Base-by-base conservation (phyloP, 2,888 invertebrate species). In the Coelogynopora nodosa region DNA sequence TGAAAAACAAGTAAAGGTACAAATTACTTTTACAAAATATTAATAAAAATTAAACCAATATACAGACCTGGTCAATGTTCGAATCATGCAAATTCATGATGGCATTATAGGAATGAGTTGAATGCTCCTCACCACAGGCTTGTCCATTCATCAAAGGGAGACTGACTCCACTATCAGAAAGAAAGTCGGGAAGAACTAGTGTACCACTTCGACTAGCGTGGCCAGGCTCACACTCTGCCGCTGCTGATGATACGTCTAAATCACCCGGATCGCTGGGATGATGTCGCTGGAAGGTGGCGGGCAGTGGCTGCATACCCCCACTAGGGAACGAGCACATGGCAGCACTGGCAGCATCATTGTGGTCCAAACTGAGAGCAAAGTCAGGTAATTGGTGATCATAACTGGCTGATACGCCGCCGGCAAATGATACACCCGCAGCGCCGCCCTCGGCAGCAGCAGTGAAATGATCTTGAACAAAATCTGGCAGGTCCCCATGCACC, bases 401-500 rank as follows among this genome's bases (percentile, higher is more conserved):
- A 26, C 27, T 74, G 23, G 23, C 27, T 26, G 74, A 74, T 23
- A 26, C 23, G 27, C 18, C 74, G 2, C 74, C 74, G 2, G 74
- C 74, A 10, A 49, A 10, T 5, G 49, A 49, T 18, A 49, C 49
- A 74, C 74, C 74, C 0, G 2, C 0, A 5, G 23, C 30, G 2
- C 28, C 28, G 1, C 84, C 84, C n/a, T n/a, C n/a, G 10, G 67
- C 74, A 23, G 67, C n/a, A 5, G 85, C 28, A 0, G 28, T 1
- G 30, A 85, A 85, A 67, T 85, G 85, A 74, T 85, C 85, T 27
- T 85, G 85, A 10, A 85, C 85, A 74, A 85, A 85, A 30, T 85
- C 85, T 28, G 85, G 85, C n/a, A 85, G 85, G 28, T 85, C 85
- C 26, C 85, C 85, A 26, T 67, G 85, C 23, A 85, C 26, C 26